phyloP scores from a whole-genome alignment of 2,888 invertebrate species.

The Hylaea fasciaria region DNA sequence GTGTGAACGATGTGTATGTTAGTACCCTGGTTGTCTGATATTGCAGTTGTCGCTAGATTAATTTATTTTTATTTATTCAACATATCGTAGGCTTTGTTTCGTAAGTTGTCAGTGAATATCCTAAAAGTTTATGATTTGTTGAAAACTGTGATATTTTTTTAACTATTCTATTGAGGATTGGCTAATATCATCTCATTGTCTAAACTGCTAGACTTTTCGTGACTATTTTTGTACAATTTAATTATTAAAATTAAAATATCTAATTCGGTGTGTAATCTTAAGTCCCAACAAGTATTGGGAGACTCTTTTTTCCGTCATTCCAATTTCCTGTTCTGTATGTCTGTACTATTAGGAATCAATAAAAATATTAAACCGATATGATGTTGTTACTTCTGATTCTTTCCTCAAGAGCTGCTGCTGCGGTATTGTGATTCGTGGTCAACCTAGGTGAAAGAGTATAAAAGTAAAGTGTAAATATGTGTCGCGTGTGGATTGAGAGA shows the following conservation, averaged over 20 bases:
- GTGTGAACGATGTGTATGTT: conserved; percentile 58
- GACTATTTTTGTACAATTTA: conserved; percentile 39
- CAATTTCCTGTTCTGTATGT: conserved; percentile 50
- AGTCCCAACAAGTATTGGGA: conserved; percentile 28
- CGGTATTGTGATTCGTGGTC: too few species aligned
- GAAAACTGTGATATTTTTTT: conserved; percentile 79
- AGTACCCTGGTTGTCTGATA: conserved; percentile 56
- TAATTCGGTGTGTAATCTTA: conserved; percentile 24
- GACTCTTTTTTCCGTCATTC: conserved; percentile 52
- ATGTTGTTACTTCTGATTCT: too few species aligned
- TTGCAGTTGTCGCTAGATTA: conserved; percentile 59
- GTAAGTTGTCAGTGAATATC: conserved; percentile 41
- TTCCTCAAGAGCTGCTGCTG: too few species aligned
- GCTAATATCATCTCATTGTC: conserved; percentile 48
- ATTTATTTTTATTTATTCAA: conserved; percentile 56
- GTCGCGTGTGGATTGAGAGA: too few species aligned
- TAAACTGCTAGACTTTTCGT: conserved; percentile 23
- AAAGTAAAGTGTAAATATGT: too few species aligned
- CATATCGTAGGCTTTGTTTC: conserved; percentile 41
- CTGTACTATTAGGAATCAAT: conserved; percentile 50
- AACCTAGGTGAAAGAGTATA: too few species aligned
- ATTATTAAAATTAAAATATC: conserved; percentile 16
- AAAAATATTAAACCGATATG: conserved; percentile 37
- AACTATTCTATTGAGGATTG: conserved; percentile 71
- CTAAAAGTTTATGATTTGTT: conserved; percentile 53